Conservation (phyloP, 2,113 vertebrate species). For the Regulus satrapa region DNA sequence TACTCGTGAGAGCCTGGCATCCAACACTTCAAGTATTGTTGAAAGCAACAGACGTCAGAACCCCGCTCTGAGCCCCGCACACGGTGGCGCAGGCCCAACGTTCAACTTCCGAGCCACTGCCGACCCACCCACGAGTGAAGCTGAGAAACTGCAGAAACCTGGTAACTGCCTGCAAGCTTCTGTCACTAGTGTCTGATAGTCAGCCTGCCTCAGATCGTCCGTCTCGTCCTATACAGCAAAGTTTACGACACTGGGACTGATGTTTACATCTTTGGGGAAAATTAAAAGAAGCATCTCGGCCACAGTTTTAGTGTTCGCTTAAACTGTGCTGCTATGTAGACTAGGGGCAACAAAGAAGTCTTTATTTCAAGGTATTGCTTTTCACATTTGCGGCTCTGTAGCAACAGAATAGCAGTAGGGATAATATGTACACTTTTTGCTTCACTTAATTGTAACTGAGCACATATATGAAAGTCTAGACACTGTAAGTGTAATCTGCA, state of each 20-base stretch:
- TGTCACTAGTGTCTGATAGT: conserved; percentile 95
- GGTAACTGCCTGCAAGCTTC: conserved; percentile 96
- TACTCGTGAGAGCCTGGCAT: conserved; percentile 96
- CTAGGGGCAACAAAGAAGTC: conserved; percentile 73
- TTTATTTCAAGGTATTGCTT: conserved; percentile 79
- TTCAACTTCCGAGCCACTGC: conserved; percentile 88
- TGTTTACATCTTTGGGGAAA: conserved; percentile 78
- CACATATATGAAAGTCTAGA: conserved; percentile 82
- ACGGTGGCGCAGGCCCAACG: conserved; percentile 82
- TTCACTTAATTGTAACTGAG: conserved; percentile 80
- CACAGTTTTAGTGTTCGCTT: conserved; percentile 77
- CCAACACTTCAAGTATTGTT: conserved; percentile 97
- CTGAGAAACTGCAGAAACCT: conserved; percentile 97
- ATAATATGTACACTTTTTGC: conserved; percentile 77
- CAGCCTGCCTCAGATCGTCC: conserved; percentile 69
- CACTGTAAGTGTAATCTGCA: conserved; percentile 80
- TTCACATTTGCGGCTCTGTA: conserved; percentile 78
- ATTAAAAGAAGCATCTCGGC: conserved; percentile 68
- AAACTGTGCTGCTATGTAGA: conserved; percentile 79
- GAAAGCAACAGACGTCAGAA: conserved; percentile 97
- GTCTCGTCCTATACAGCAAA: conserved; percentile 68
- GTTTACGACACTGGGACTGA: conserved; percentile 81
- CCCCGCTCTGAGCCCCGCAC: conserved; percentile 89
- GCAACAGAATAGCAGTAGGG: conserved; percentile 77
- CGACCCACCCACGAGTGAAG: conserved; percentile 82